Conservation (phyloP, 92 coral and sea anemone genomes). For the Galaxea fascicularis region DNA sequence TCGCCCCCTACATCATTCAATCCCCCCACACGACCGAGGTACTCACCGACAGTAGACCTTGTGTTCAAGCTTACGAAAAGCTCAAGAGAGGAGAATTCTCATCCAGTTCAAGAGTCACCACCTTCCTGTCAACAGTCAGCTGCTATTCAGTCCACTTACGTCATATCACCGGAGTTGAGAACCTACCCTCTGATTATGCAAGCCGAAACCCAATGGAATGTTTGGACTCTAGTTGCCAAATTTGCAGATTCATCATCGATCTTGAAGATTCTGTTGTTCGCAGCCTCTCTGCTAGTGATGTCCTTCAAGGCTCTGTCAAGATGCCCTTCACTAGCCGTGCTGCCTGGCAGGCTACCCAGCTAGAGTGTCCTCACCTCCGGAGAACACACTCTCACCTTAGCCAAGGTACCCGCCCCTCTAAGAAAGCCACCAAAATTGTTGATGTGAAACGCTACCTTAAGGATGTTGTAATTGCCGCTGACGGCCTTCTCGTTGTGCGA, state of each 20-base stretch:
- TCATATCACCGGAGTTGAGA: too few species aligned
- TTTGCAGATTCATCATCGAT: too few species aligned
- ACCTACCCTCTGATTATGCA: too few species aligned
- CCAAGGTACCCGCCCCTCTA: slow-evolving; percentile 59
- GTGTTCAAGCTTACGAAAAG: slow-evolving; percentile 62
- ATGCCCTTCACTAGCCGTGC: slow-evolving; percentile 61
- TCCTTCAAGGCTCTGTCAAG: slow-evolving; percentile 52
- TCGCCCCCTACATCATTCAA: too few species aligned
- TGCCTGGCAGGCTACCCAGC: slow-evolving; percentile 56
- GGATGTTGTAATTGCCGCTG: slow-evolving; percentile 46
- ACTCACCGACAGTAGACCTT: slow-evolving; percentile 71
- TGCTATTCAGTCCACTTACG: slow-evolving; percentile 30
- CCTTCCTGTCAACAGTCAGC: slow-evolving; percentile 57
- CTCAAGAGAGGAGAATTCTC: slow-evolving; percentile 69
- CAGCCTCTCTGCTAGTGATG: slow-evolving; percentile 42
- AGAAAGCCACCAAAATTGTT: slow-evolving; percentile 53
- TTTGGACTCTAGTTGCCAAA: too few species aligned
- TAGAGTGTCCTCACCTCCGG: slow-evolving; percentile 58
- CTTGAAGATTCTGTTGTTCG: slow-evolving; percentile 54
- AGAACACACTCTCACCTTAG: slow-evolving; percentile 58
- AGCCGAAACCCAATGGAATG: too few species aligned
- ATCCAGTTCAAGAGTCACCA: slow-evolving; percentile 59
- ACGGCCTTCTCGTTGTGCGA: slow-evolving; percentile 40
- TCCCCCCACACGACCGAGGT: slow-evolving; percentile 46
- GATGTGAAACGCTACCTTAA: too few species aligned